A percentile compares a stretch with the other conserved stretches of the same genome.
Conservation (phyloP, 2,888 invertebrate genomes). For the Eristalinus aeneus region DNA sequence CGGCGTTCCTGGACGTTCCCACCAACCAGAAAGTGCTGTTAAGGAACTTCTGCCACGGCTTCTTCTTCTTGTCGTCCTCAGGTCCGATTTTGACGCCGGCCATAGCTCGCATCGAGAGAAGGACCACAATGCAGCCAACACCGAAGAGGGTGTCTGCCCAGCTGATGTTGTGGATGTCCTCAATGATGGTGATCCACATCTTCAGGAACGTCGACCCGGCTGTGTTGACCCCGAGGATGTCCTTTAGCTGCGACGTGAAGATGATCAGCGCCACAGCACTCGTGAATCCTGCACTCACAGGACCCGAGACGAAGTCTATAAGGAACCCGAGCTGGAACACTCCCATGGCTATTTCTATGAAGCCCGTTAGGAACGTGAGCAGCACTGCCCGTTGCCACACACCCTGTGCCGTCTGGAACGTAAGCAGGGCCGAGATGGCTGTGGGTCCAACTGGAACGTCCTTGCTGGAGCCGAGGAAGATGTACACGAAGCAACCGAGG, state of each 20-base stretch:
- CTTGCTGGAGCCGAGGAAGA: conserved; percentile 93
- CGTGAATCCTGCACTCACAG: conserved; percentile 94
- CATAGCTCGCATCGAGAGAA: conserved; percentile 89
- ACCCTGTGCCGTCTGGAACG: conserved; percentile 88
- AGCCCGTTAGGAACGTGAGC: conserved; percentile 88
- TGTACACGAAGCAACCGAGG: conserved; percentile 94
- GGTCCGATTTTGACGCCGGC: conserved; percentile 85
- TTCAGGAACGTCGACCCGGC: conserved; percentile 90
- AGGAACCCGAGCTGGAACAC: conserved; percentile 91
- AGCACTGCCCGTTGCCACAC: conserved; percentile 86
- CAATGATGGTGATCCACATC: conserved; percentile 88
- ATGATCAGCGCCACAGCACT: conserved; percentile 95
- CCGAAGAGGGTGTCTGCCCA: conserved; percentile 90
- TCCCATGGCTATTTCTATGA: conserved; percentile 91
- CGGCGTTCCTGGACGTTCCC: conserved; percentile 91
- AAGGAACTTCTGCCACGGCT: conserved; percentile 83
- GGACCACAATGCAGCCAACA: conserved; percentile 86
- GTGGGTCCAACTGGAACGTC: conserved; percentile 97
- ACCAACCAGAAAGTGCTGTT: conserved; percentile 88
- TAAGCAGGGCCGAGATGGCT: conserved; percentile 93
- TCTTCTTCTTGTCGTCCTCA: conserved; percentile 81
- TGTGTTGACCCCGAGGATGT: conserved; percentile 88
- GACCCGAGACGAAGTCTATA: conserved; percentile 94
- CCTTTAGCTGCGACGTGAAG: conserved; percentile 92
- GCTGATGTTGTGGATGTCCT: conserved; percentile 85